A percentile compares a stretch with the other conserved stretches of the same genome.
Conservation (phyloP, 2,113 vertebrate genomes). For the Cheirogaleus medius region DNA sequence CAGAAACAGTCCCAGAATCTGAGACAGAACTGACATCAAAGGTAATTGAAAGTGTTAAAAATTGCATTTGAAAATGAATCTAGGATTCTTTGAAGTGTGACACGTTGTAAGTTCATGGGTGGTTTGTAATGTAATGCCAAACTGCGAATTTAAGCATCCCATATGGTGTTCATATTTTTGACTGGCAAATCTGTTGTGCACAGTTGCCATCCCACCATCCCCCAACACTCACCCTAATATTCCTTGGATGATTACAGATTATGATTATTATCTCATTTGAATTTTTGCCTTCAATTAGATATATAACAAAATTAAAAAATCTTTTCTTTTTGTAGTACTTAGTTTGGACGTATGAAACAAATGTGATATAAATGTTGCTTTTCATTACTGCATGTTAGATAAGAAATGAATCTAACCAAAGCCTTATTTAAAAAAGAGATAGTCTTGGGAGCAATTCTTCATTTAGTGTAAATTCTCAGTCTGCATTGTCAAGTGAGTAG, state of each 20-base stretch:
- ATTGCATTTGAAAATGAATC: not conserved
- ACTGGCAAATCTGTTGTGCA: not conserved
- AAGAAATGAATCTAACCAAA: not conserved
- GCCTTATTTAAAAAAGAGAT: conserved; percentile 22
- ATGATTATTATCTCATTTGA: not conserved
- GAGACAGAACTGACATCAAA: not conserved
- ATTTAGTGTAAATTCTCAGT: conserved; percentile 19
- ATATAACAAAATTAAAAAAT: conserved; percentile 5
- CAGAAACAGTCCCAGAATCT: not conserved
- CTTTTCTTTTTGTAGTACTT: not conserved
- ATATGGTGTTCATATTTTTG: not conserved
- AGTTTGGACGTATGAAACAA: not conserved
- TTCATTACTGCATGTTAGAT: conserved; percentile 35
- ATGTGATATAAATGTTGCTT: not conserved
- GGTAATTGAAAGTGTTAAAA: conserved; percentile 40
- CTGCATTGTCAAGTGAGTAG: not conserved
- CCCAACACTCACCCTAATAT: not conserved
- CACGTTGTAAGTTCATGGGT: not conserved
- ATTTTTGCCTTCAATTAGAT: not conserved
- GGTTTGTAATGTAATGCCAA: not conserved
- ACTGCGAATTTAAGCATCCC: conserved; percentile 6
- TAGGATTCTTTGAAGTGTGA: conserved; percentile 34
- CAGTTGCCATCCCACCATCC: not conserved
- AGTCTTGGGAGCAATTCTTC: not conserved
- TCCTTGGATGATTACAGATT: not conserved